Percentiles rank a stretch among this genome's conserved stretches.
Evolutionary conservation across 2,797 vertebrate species (phyloP).

Genomic region (Cirrhinus mrigala): DNA sequence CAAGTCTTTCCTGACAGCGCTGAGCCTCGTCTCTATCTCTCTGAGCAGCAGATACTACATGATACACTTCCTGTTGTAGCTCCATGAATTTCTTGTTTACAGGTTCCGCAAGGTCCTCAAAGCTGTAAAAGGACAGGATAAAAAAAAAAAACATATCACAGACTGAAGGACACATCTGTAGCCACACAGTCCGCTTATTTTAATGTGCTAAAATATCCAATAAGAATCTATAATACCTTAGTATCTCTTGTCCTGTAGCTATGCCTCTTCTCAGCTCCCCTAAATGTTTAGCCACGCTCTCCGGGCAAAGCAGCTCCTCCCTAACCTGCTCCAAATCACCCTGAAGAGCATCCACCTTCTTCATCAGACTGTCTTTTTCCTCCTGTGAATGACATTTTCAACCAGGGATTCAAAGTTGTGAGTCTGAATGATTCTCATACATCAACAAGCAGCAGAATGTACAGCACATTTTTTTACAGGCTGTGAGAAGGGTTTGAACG

Average conservation of each 20-base stretch:
- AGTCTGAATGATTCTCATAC: background rate
- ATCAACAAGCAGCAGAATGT: slow-evolving; percentile 1
- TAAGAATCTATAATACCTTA: slow-evolving; percentile 67
- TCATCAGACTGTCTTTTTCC: slow-evolving; percentile 78
- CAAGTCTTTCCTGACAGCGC: slow-evolving; percentile 71
- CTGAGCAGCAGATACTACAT: slow-evolving; percentile 72
- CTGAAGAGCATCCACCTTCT: slow-evolving; percentile 78
- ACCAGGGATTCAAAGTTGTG: background rate
- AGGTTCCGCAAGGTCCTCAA: slow-evolving; percentile 29
- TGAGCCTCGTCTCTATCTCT: slow-evolving; percentile 77
- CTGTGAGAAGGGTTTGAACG: background rate
- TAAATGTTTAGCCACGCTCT: slow-evolving; percentile 75
- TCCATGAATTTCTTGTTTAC: slow-evolving; percentile 71
- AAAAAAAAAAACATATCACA: slow-evolving; percentile 7
- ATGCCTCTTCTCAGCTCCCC: slow-evolving; percentile 76
- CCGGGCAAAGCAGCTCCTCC: slow-evolving; percentile 74
- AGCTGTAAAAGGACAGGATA: slow-evolving; percentile 17
- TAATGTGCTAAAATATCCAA: background rate
- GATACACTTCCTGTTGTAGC: slow-evolving; percentile 78
- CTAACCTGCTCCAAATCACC: slow-evolving; percentile 74
- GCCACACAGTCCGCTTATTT: background rate
- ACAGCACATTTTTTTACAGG: background rate
- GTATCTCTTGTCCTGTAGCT: slow-evolving; percentile 71
- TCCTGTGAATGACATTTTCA: slow-evolving; percentile 69
- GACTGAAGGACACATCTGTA: background rate